phyloP scores from a whole-genome alignment of 2,888 invertebrate genomes.

The Phlogophora meticulosa region DNA sequence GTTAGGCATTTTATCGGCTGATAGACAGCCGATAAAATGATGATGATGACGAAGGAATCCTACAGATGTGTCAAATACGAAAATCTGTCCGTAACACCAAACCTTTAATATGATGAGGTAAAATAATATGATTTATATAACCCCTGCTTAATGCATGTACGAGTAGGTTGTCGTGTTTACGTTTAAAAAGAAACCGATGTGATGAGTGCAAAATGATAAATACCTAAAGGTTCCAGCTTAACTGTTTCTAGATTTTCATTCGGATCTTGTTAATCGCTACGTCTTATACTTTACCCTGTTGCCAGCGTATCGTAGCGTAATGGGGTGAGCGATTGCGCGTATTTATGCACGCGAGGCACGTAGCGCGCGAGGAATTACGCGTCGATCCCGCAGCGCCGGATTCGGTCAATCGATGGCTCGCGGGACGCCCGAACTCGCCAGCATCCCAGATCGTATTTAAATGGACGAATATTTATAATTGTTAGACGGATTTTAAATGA shows the following conservation, averaged over 20 bases:
- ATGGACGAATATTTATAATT: slow-evolving; percentile 40
- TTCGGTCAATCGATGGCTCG: slow-evolving; percentile 88
- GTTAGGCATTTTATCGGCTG: no score
- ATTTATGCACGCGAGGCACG: slow-evolving; percentile 85
- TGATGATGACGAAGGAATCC: no score
- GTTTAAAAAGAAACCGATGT: no score
- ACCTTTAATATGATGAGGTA: no score
- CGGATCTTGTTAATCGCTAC: slow-evolving; percentile 29
- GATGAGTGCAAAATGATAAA: no score
- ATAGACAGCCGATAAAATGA: no score
- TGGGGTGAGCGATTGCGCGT: slow-evolving; percentile 84
- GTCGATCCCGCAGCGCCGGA: slow-evolving; percentile 84
- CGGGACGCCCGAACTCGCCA: slow-evolving; percentile 53
- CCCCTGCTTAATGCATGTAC: no score
- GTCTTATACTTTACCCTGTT: slow-evolving; percentile 22
- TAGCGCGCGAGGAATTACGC: slow-evolving; percentile 87
- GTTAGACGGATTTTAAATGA: neutral
- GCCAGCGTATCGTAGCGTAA: slow-evolving; percentile 75
- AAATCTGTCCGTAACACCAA: no score
- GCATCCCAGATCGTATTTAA: slow-evolving; percentile 31
- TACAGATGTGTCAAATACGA: no score
- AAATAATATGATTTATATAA: no score
- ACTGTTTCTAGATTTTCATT: neutral
- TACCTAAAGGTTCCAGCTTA: no score
- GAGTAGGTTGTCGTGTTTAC: no score